phyloP scores from a whole-genome alignment of 2,113 vertebrate genomes.

The Crotalus tigris region DNA sequence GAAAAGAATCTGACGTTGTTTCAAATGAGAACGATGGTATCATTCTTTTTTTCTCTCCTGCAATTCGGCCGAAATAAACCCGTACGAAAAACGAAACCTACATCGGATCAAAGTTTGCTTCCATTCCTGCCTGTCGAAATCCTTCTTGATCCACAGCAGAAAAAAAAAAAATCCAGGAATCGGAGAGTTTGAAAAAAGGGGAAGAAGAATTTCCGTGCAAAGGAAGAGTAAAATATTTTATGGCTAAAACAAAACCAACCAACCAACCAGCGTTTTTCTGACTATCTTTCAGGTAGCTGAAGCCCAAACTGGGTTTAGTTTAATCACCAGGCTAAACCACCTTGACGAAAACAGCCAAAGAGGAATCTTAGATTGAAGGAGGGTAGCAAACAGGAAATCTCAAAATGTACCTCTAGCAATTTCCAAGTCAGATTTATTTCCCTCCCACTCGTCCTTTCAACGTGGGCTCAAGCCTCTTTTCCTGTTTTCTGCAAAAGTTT shows the following conservation, averaged over 20 bases:
- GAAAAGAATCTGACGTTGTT: no score
- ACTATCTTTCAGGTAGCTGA: not conserved
- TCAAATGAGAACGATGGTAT: no score
- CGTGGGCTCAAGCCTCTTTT: not conserved
- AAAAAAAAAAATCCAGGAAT: not conserved
- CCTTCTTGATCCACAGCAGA: not conserved
- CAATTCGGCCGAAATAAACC: not conserved
- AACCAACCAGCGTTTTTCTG: not conserved
- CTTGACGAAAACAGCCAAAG: not conserved
- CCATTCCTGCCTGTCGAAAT: not conserved
- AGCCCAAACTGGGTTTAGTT: not conserved
- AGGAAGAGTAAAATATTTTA: not conserved
- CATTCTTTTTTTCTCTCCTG: not conserved
- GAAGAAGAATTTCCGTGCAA: not conserved
- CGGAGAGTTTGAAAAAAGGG: not conserved
- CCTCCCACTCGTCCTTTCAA: not conserved
- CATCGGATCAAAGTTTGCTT: not conserved
- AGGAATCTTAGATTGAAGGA: not conserved
- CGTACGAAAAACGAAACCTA: not conserved
- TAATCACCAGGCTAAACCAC: not conserved
- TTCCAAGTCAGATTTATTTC: not conserved
- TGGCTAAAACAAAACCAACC: not conserved
- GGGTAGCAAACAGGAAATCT: not conserved
- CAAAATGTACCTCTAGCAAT: not conserved
- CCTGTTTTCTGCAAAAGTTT: slow-evolving; percentile 6